Conservation (phyloP, 2,797 vertebrate species). For the Pelodytes ibericus region DNA sequence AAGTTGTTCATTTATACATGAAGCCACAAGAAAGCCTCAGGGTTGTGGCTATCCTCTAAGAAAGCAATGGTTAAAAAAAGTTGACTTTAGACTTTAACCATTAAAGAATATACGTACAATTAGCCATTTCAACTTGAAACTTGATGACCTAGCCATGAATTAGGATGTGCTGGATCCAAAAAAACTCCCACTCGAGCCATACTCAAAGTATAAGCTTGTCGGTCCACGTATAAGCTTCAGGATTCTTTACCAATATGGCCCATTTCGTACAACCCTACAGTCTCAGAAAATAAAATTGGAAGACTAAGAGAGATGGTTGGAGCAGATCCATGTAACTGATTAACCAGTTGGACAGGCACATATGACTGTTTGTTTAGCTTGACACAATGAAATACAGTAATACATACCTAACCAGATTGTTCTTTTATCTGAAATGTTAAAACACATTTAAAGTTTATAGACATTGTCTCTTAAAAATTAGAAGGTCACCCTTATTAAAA, state of each 20-base stretch:
- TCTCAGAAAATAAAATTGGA: background rate
- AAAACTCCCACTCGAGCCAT: too few relatives aligned
- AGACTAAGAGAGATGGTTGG: background rate
- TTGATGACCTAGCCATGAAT: too few relatives aligned
- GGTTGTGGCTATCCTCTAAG: too few relatives aligned
- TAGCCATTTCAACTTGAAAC: too few relatives aligned
- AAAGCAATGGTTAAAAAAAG: too few relatives aligned
- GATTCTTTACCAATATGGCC: conserved; percentile 58
- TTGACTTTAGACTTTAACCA: too few relatives aligned
- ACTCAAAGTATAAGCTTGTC: too few relatives aligned
- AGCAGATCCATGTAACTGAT: background rate
- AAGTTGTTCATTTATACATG: too few relatives aligned
- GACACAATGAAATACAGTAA: conserved; percentile 25
- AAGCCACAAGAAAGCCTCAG: too few relatives aligned
- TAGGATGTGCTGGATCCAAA: too few relatives aligned
- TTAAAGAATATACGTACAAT: too few relatives aligned
- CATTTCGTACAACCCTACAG: background rate
- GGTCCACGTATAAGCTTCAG: background rate
- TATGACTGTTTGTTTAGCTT: conserved; percentile 46
- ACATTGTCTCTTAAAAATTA: conserved; percentile 38
- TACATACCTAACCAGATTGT: conserved; percentile 39
- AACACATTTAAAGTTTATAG: conserved; percentile 44
- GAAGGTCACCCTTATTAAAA: conserved; percentile 48
- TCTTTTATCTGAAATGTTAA: conserved; percentile 37
- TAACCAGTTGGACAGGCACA: background rate